Evolutionary conservation across 2,888 invertebrate species (phyloP), one percentile per base, ranked within the genome.

Genomic region (Drymonia ruficornis): DNA sequence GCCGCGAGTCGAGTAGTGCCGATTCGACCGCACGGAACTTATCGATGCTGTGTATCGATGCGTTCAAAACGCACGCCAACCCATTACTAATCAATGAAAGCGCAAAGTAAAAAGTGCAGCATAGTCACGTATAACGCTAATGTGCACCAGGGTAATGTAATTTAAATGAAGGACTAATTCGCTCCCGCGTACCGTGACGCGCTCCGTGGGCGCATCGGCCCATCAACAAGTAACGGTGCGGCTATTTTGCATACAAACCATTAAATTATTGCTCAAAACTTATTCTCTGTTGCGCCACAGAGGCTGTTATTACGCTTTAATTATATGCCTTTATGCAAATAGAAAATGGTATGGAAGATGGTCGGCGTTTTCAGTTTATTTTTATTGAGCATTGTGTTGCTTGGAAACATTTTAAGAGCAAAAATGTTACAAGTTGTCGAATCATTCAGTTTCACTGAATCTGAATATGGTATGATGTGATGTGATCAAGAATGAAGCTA

Each of bases 261-360:
- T 92, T 90, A 91, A 89, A 91, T 92, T 91, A 92, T 91, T 92
- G 89, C 91, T 91, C 84, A 90, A 91, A 91, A 91, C 87, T 90
- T 87, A 92, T 91, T 91, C 91, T 89, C 86, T 89, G 91, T 91
- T 91, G 86, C 91, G 79, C 87, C 86, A 90, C 87, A 82, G 86
- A 88, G 86, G 84, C 86, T 86, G 87, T 86, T 90, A 91, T 92
- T 91, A 91, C 81, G 78, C 85, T 84, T 88, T 92, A 92, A 91
- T 92, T 91, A 86, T 83, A 90, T 83, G 80, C 80, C 84, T 79
- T 87, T 88, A 91, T 91, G 91, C 89, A 89, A 91, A 91, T 91
- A 88, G 85, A 86, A 85, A 83, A 81, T 83, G 81, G 88, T 86
- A 90, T 90, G 86, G 87, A 83, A 84, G 84, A 78, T 79, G 83